Base-by-base conservation (phyloP, 53 echinoderm and acorn worm genomes). In the Astropecten irregularis region DNA sequence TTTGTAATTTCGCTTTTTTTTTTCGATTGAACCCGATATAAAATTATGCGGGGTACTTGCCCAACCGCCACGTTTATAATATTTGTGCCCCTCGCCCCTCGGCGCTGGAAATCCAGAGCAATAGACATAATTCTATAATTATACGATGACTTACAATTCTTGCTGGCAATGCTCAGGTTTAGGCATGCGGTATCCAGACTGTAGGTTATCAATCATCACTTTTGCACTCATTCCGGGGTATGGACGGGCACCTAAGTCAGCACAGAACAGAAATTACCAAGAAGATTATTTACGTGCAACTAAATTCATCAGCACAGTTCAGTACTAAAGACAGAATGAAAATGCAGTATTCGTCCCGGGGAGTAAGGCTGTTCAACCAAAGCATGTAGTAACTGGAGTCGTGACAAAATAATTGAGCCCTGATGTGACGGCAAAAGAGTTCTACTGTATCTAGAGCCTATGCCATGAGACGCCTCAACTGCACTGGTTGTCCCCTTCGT, bases 91-190 rank as follows among this genome's bases (percentile, higher is more conserved):
- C 8, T 9, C 28, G 28, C 3, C 19, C 28, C 25, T 27, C 0
- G 26, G 14, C 61, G 22, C 14, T 29, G 1, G 23, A 7, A 6
- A 13, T 60, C 26, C 31, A 22, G 23, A 60, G 1, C 23, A 0
- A 29, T 60, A 29, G 11, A 20, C 15, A 31, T 46, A 14, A 46
- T 9, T 46, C 8, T 8, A 46, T 46, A 3, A 57, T 5, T n/a
- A 57, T 3, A 3, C 11, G 57, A 4, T 10, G 3, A 40, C 91
- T 91, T 64, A 92, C 92, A 92, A 72, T 61, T 85, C 72, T 55
- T 88, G 71, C 37, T 76, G 66, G 42, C 92, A 92, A 32, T 88
- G 88, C 4, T 85, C 73, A 57, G 92, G 92, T 53, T 88, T 79
- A 2, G 92, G 92, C 66, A 88, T 49, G 36, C 92, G 82, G 59